A percentile compares a stretch with the other conserved stretches of the same genome.
phyloP scores from a whole-genome alignment of 2,797 vertebrate genomes.

The Mormyrops attenuatus region DNA sequence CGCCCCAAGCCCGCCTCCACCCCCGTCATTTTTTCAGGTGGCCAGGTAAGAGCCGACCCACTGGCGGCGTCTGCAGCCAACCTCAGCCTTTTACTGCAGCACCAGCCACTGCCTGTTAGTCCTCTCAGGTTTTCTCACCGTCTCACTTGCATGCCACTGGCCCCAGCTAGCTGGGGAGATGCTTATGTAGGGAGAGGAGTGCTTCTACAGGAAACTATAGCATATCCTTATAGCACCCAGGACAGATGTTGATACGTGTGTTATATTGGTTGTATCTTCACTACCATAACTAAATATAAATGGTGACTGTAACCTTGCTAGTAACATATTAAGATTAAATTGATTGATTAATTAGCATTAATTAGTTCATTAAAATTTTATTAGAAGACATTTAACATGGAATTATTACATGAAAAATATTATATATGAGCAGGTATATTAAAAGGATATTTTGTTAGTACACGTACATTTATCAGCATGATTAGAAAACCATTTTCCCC shows the following conservation, averaged over 20 bases:
- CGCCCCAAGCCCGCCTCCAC: slow-evolving; percentile 99
- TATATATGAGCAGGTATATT: slow-evolving; percentile 30
- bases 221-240: slow-evolving; percentile 45
- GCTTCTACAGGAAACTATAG: slow-evolving; percentile 29
- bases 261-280: not conserved
- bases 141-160: slow-evolving; percentile 70
- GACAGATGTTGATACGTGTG: not conserved
- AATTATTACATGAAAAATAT: not conserved
- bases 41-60: slow-evolving; percentile 99
- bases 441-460: slow-evolving; percentile 39
- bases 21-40: slow-evolving; percentile 99
- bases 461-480: slow-evolving; percentile 20
- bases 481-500: not conserved
- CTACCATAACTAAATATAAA: not conserved
- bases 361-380: not conserved
- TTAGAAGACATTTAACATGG: not conserved
- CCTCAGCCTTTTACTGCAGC: slow-evolving; percentile 99
- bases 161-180: slow-evolving; percentile 34
- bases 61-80: slow-evolving; percentile 97
- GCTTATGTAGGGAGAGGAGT: slow-evolving; percentile 16
- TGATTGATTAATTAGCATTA: not conserved
- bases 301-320: not conserved
- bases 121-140: slow-evolving; percentile 88
- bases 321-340: not conserved
- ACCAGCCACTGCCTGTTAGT: slow-evolving; percentile 99